phyloP scores from a whole-genome alignment of 2,797 vertebrate genomes.

The Anguilla anguilla region DNA sequence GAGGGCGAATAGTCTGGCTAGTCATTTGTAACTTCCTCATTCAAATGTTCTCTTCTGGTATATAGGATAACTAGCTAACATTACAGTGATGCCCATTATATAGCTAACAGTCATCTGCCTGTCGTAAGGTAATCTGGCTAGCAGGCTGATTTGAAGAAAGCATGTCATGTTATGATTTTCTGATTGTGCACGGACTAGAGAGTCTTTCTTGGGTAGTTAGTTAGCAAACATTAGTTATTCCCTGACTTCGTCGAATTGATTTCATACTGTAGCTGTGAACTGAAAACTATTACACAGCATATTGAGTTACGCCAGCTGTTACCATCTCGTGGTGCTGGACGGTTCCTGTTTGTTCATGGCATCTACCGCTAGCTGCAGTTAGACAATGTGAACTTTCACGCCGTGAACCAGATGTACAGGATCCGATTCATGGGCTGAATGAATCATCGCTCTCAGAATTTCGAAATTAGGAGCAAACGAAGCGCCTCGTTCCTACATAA shows the following conservation, averaged over 20 bases:
- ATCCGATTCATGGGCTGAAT: neutral
- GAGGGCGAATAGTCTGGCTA: neutral
- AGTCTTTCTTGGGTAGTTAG: neutral
- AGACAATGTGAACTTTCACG: constrained; percentile 6
- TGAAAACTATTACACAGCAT: neutral
- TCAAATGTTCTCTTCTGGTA: neutral
- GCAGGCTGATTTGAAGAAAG: neutral
- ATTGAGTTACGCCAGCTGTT: neutral
- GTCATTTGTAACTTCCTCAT: neutral
- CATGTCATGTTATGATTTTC: neutral
- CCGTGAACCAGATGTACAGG: neutral
- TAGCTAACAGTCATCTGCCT: neutral
- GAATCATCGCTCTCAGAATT: neutral
- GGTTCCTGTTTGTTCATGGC: constrained; percentile 10
- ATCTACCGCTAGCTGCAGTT: neutral
- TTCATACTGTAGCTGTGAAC: neutral
- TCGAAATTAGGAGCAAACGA: neutral
- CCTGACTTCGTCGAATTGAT: constrained; percentile 6
- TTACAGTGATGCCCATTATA: neutral
- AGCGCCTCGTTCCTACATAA: neutral
- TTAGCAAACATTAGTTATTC: neutral
- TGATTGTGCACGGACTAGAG: neutral
- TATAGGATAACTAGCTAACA: neutral
- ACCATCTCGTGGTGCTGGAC: neutral
- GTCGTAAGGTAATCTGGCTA: neutral